Base-by-base conservation (phyloP, 2,113 vertebrate species). In the Bubalus kerabau region DNA sequence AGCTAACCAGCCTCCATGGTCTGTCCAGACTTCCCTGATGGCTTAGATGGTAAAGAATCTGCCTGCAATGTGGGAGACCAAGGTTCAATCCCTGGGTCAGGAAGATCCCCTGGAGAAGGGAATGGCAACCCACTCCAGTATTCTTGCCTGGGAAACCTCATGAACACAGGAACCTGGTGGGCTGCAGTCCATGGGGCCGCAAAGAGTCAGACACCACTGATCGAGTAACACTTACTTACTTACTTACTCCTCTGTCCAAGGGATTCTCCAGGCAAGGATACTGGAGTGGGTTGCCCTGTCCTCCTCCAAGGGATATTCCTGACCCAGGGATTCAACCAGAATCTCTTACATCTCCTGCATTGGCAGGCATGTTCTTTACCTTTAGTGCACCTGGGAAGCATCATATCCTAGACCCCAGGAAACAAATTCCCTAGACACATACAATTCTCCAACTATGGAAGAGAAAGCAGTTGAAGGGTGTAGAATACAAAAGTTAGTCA, bases 1-100 rank as follows among this genome's bases (percentile, higher is more conserved):
- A 43, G 12, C 36, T 12, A 13, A 76, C 21, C 11, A 43, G 23
- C 10, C 36, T 43, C 23, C 36, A 26, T 0, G 1, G 12, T 43
- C 36, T 71, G n/a, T 71, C 67, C n/a, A 40, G 67, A 71, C 67
- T 40, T 71, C n/a, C 67, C 19, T 40, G 10, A 36, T 71, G 67
- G n/a, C 67, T 40, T 71, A 71, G n/a, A 23, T 40, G 10, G 67
- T 71, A 6, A 23, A 71, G 67, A 40, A 23, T 71, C 19, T 71
- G n/a, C 67, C n/a, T 40, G 19, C 67, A 71, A 23, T 71, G 9
- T 40, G n/a, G 64, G 19, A 71, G 10, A 40, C n/a, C 67, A 71
- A 71, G 19, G 67, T 71, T 40, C 5, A 36, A 3, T 71, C 6
- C 5, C 5, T 71, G 67, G 19, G 19, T 71, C 67, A 40, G 67